Base-by-base conservation (phyloP, 2,888 invertebrate genomes). In the Drosophila cognata region DNA sequence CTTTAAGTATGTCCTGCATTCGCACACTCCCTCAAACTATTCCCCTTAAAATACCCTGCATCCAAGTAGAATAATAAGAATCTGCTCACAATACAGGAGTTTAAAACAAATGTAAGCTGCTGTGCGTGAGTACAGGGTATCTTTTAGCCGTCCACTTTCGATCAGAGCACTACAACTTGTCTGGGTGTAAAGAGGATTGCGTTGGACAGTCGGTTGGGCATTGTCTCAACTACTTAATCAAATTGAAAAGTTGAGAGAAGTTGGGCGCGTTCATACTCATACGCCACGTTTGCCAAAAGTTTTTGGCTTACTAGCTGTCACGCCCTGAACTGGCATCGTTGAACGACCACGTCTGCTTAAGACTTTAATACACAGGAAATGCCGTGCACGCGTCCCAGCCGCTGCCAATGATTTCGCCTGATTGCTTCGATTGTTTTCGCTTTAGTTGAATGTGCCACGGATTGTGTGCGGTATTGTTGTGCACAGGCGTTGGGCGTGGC, bases 341-440 rank as follows among this genome's bases (percentile, higher is more conserved):
- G 16, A 60, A 21, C 57, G 28, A 50, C 57, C 41, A 51, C 55
- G 38, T 61, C 58, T 48, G 56, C 61, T 56, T 73, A 75, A 77
- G 78, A 74, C 88, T 74, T 82, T 89, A 77, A 87, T 82, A 70
- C 80, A 67, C 73, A 81, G 67, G 62, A 74, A 85, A 85, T 88
- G 81, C 83, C 38, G 57, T 52, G 74, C 81, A 86, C 77, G 82
- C 82, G 71, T 74, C 70, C 60, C 76, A 71, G 67, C 66, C 67
- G 75, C 56, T 56, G 50, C 33, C 84, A 77, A 83, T 82, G 84
- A 88, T 80, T 88, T 82, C 75, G 82, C 71, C 67, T 86, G 86
- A 87, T 90, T 90, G 83, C 79, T 79, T 90, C 81, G 85, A 91
- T 89, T 90, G 90, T 87, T 82, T 79, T 82, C 89, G 73, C 75